These are phyloP conservation scores for Lagocephalus sceleratus DNA, from an alignment of 2,797 vertebrate species.

Conservation along the genomic window DNA sequence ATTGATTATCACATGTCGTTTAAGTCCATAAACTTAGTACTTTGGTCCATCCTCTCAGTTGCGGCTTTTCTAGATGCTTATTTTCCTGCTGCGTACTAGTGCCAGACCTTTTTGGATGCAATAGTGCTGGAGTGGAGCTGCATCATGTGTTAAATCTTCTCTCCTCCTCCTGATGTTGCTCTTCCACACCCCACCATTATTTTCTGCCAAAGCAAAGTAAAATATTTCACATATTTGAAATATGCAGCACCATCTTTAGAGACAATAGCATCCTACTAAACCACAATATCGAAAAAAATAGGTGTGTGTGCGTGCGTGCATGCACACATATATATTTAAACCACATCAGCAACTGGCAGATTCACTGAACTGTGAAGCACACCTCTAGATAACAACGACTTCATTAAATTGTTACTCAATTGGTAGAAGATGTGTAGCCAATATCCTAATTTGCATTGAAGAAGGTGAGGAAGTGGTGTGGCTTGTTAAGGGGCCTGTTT, in stretches of 20 bases:
- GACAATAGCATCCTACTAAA: conserved; percentile 45
- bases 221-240: conserved; percentile 53
- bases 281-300: conserved; percentile 15
- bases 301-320: too few relatives aligned
- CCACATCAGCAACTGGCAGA: conserved; percentile 31
- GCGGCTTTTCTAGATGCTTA: conserved; percentile 31
- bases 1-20: conserved; percentile 64
- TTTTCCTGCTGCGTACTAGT: conserved; percentile 38
- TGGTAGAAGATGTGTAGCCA: conserved; percentile 72
- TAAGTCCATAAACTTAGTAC: conserved; percentile 54
- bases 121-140: conserved; percentile 58
- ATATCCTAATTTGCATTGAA: conserved; percentile 77
- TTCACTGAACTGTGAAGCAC: conserved; percentile 38
- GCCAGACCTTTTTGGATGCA: conserved; percentile 32
- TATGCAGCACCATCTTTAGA: conserved; percentile 54
- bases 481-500: conserved; percentile 68
- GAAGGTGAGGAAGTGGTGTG: conserved; percentile 70
- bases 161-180: conserved; percentile 22
- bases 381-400: conserved; percentile 40
- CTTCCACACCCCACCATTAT: conserved; percentile 45
- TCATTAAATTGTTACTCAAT: conserved; percentile 72
- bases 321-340: conserved; percentile 35
- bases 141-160: conserved; percentile 47
- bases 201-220: conserved; percentile 24
- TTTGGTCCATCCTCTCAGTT: conserved; percentile 37